Percentiles rank a stretch among this genome's conserved stretches.
Evolutionary conservation across 2,888 invertebrate genomes (phyloP).

Genomic region (Ormyrus nitidulus): DNA sequence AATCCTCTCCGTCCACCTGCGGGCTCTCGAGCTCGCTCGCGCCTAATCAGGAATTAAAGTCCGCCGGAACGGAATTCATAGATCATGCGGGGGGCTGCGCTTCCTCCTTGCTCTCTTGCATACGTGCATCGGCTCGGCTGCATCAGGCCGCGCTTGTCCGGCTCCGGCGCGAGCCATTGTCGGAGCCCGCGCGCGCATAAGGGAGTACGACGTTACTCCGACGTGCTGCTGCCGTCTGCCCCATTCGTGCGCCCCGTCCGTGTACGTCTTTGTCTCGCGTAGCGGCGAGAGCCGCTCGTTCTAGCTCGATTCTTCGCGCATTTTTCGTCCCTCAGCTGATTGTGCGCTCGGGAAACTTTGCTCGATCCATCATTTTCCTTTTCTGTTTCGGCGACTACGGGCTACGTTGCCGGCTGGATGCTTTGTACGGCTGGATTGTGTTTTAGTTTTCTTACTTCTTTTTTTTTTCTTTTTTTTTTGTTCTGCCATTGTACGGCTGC

Average conservation of each 20-base stretch:
- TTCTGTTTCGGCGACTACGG: not conserved
- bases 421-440: not conserved
- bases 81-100: constrained; percentile 16
- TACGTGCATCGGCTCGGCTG: not conserved
- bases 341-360: not conserved
- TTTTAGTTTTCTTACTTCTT: not conserved
- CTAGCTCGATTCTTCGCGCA: not conserved
- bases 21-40: not conserved
- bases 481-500: not conserved
- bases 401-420: too few relatives aligned
- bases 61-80: constrained; percentile 46
- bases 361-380: constrained; percentile 38
- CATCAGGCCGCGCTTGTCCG: not conserved
- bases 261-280: constrained; percentile 8
- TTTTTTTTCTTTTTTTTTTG: too few relatives aligned
- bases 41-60: constrained; percentile 50
- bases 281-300: too few relatives aligned
- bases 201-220: not conserved
- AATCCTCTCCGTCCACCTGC: too few relatives aligned
- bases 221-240: not conserved
- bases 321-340: not conserved
- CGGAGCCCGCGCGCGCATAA: not conserved
- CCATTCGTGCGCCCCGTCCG: not conserved
- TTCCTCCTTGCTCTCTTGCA: too few relatives aligned
- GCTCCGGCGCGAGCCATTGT: constrained; percentile 20